Evolutionary conservation across 2,888 invertebrate genomes (phyloP).

Genomic region (Minunthozetes semirufus): DNA sequence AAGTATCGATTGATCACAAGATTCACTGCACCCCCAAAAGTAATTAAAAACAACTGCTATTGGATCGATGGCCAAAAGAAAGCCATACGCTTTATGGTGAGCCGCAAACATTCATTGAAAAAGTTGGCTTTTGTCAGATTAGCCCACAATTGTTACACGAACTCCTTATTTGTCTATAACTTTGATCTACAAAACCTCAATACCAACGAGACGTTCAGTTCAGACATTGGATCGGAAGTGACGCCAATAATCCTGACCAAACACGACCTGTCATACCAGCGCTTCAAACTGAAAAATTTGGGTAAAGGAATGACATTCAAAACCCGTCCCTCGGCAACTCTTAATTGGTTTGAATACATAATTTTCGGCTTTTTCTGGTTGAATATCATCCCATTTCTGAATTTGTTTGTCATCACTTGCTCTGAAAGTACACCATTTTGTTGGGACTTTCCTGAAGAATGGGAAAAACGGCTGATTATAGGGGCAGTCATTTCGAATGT

Average conservation of each 20-base stretch:
- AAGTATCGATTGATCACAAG: neutral
- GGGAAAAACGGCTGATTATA: no score
- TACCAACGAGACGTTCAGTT: neutral
- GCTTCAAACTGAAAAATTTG: neutral
- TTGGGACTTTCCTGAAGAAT: neutral
- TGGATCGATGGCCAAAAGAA: neutral
- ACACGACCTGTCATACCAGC: neutral
- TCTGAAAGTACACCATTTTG: neutral
- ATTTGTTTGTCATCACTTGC: neutral
- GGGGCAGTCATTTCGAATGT: no score
- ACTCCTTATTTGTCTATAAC: neutral
- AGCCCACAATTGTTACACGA: neutral
- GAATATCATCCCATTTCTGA: neutral
- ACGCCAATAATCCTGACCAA: neutral
- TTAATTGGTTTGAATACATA: neutral
- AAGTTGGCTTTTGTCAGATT: neutral
- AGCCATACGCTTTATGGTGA: neutral
- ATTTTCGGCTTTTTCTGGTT: neutral
- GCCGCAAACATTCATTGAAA: neutral
- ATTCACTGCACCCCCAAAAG: neutral
- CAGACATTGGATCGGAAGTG: neutral
- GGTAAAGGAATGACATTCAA: neutral
- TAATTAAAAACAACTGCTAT: neutral
- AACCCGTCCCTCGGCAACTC: neutral
- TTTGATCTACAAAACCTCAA: neutral